Percentiles rank a stretch among this genome's conserved stretches.
phyloP scores from a whole-genome alignment of 2,888 invertebrate genomes.

The Acanthosepion pharaonis region DNA sequence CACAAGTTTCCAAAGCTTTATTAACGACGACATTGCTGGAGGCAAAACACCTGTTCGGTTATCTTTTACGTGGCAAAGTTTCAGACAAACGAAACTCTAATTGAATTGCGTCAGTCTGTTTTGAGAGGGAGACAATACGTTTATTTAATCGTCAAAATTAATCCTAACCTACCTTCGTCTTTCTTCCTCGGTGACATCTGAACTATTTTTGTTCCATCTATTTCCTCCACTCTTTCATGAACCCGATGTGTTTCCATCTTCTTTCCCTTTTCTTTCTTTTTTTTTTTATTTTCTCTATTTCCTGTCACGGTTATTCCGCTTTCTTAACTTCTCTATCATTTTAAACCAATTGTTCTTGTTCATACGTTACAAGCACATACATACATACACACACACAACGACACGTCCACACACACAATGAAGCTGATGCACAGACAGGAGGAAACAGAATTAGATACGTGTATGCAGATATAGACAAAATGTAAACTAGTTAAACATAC shows the following conservation, averaged over 20 bases:
- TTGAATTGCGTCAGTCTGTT: background rate
- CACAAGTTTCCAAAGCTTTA: background rate
- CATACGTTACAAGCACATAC: no score
- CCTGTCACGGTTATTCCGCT: no score
- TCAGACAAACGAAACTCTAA: background rate
- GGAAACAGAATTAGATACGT: no score
- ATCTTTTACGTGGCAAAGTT: conserved; percentile 16
- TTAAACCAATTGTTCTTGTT: no score
- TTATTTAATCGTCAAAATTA: conserved; percentile 25
- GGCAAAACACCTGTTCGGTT: background rate
- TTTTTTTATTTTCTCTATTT: no score
- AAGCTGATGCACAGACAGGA: no score
- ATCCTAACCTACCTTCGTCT: background rate
- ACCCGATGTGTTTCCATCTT: no score
- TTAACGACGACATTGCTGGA: background rate
- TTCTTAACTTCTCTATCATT: no score
- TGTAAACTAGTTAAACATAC: background rate
- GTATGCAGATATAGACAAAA: background rate
- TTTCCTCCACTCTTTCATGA: background rate
- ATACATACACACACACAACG: no score
- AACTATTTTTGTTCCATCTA: background rate
- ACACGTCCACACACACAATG: no score
- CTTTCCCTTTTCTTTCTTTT: no score
- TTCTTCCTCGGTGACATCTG: background rate
- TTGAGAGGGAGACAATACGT: background rate